These are phyloP conservation scores for Takifugu ocellatus DNA, from an alignment of 2,797 vertebrate species.

Conservation along the genomic window DNA sequence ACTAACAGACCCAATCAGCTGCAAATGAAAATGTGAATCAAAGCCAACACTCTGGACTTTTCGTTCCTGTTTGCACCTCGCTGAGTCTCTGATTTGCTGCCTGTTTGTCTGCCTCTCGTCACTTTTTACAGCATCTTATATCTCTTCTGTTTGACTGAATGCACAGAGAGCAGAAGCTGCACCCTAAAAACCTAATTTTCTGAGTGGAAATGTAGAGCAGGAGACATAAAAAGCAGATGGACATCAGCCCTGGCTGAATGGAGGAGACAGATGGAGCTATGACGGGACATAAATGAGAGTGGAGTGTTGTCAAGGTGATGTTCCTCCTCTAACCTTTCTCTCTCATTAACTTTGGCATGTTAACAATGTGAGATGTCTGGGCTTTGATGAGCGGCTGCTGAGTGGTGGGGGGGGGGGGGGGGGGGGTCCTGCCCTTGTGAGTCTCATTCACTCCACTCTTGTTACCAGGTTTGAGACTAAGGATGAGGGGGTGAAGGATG, in stretches of 20 bases:
- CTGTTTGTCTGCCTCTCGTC: constrained; percentile 2
- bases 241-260: constrained; percentile 39
- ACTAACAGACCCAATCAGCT: constrained; percentile 49
- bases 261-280: constrained; percentile 58
- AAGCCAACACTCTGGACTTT: neutral
- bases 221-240: constrained; percentile 65
- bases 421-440: constrained; percentile 35
- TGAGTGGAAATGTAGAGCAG: constrained; percentile 51
- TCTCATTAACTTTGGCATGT: constrained; percentile 72
- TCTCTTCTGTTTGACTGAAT: constrained; percentile 22
- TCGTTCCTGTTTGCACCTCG: neutral
- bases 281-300: constrained; percentile 54
- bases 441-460: too few species aligned
- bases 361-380: constrained; percentile 54
- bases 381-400: constrained; percentile 54
- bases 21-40: constrained; percentile 31
- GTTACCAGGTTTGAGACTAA: too few species aligned
- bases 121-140: neutral
- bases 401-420: constrained; percentile 9
- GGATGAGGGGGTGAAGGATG: too few species aligned
- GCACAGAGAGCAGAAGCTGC: constrained; percentile 41
- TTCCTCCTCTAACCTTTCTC: constrained; percentile 65
- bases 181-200: constrained; percentile 65
- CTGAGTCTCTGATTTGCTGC: neutral
- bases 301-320: constrained; percentile 69